Percentiles rank a stretch among this genome's conserved stretches.
These are phyloP conservation scores for Chelonus insularis DNA, from an alignment of 1,140 invertebrate species.

Conservation along the genomic window DNA sequence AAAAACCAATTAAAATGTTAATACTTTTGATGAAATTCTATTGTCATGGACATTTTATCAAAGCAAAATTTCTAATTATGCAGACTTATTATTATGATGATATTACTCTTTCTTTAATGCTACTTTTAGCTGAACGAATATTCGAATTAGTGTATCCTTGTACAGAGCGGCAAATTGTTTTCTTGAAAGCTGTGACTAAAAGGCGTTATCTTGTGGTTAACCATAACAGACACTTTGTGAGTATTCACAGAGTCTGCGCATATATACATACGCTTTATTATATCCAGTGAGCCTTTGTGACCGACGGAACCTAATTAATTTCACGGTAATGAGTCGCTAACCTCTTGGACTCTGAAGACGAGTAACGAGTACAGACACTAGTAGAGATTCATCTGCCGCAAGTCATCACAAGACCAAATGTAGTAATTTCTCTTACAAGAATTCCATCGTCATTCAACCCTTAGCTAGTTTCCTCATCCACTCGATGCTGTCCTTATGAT, in stretches of 20 bases:
- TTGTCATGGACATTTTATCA: too few relatives aligned
- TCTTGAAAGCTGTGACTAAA: slow-evolving; percentile 18
- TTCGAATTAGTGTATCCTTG: slow-evolving; percentile 6
- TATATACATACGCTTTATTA: background rate
- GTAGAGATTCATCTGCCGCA: slow-evolving; percentile 42
- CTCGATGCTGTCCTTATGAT: slow-evolving; percentile 23
- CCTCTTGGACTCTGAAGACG: slow-evolving; percentile 28
- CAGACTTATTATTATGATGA: too few relatives aligned
- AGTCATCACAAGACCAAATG: slow-evolving; percentile 22
- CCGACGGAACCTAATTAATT: slow-evolving; percentile 50
- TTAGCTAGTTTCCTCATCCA: slow-evolving; percentile 7
- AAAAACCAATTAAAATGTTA: too few relatives aligned
- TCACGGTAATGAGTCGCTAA: slow-evolving; percentile 46
- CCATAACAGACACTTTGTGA: slow-evolving; percentile 8
- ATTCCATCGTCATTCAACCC: slow-evolving; percentile 6
- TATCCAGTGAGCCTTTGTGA: slow-evolving; percentile 44
- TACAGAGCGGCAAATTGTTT: slow-evolving; percentile 13
- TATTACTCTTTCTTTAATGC: too few relatives aligned
- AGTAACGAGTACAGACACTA: slow-evolving; percentile 24
- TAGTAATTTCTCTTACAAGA: background rate
- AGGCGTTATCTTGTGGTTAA: slow-evolving; percentile 19
- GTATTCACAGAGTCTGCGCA: background rate
- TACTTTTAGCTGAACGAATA: slow-evolving; percentile 6
- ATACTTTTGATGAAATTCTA: too few relatives aligned
- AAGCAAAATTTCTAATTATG: too few relatives aligned